Evolutionary conservation across 1,140 invertebrate genomes (phyloP), one percentile per base, ranked within the genome.

Genomic region (Pseudomyrmex dendroicus): DNA sequence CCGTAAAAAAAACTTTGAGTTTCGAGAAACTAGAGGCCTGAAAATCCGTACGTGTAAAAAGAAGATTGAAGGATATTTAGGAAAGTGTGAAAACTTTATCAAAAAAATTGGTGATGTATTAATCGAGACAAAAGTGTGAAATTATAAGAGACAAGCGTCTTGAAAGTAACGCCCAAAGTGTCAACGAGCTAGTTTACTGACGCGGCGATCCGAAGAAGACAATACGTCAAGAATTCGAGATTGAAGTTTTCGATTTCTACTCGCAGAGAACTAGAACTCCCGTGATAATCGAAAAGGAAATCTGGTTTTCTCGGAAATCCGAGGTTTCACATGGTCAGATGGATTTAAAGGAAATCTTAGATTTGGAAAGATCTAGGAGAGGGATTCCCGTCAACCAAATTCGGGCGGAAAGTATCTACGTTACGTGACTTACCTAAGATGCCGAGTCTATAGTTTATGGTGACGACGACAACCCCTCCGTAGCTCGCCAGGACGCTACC

Each of bases 361-460:
- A 17, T 8, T 1, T n/a, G n/a, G n/a, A 17, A 59, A 17, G 15
- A 10, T 44, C n/a, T 13, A 22, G 3, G 13, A 22, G 22, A 20
- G 17, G 4, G 56, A 73, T 73, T 20, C 22, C 20, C 4, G 22
- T 76, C 61, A 8, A 64, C 46, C 22, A 46, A 54, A 77, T 15
- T 66, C 25, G 25, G 25, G 67, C 17, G 48, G 62, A 70, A 72
- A 46, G 20, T 25, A 72, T 80, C 64, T 59, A 15, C 56, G 35
- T 35, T 35, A 35, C 62, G 52, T 63, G 83, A 95, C 96, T 97
- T 95, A 99, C 99, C 98, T 88, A 99, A 94, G 90, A 99, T 97
- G 84, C 99, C 99, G 56, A 99, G 96, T 86, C 99, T 96, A 95
- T 99, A 99, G 96, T 99, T 99, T 92, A 99, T 96, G 84, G 98